Percentiles rank a stretch among this genome's conserved stretches.
These are phyloP conservation scores for Acanthiza pusilla DNA, from an alignment of 2,797 vertebrate genomes.

Conservation along the genomic window DNA sequence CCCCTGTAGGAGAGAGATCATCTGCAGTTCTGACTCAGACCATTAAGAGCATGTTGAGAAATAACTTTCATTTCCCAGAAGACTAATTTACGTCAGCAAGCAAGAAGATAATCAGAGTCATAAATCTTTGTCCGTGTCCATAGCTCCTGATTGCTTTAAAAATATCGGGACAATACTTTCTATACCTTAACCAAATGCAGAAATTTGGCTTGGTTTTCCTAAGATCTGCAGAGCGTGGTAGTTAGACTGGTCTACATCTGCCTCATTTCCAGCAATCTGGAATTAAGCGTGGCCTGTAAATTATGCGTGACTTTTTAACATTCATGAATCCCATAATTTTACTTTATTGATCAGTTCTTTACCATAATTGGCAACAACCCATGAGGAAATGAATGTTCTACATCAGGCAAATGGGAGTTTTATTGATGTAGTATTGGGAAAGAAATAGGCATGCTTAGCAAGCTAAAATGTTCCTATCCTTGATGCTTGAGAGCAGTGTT, in stretches of 20 bases:
- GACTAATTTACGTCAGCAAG: constrained; percentile 76
- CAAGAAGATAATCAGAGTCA: constrained; percentile 66
- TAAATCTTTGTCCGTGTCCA: constrained; percentile 57
- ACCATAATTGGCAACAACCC: background rate
- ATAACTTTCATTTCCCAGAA: constrained; percentile 75
- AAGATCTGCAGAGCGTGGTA: background rate
- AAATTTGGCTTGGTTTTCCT: background rate
- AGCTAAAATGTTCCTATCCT: background rate
- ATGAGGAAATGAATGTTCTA: constrained; percentile 15
- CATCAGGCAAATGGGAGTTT: constrained; percentile 30
- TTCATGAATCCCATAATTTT: background rate
- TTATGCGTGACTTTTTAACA: background rate
- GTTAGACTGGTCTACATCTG: background rate
- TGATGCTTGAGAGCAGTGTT: background rate
- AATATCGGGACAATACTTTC: background rate
- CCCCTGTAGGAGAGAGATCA: constrained; percentile 55
- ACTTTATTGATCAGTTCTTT: constrained; percentile 33
- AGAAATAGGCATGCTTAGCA: background rate
- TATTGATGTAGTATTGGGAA: constrained; percentile 2
- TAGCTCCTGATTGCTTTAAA: constrained; percentile 21
- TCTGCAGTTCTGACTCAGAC: constrained; percentile 68
- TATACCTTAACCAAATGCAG: constrained; percentile 7
- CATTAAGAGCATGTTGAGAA: constrained; percentile 71
- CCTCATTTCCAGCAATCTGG: background rate
- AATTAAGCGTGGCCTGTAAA: background rate